Percentiles rank a stretch among this genome's conserved stretches.
phyloP scores from a whole-genome alignment of 1,140 invertebrate species.

The Copidosoma floridanum region DNA sequence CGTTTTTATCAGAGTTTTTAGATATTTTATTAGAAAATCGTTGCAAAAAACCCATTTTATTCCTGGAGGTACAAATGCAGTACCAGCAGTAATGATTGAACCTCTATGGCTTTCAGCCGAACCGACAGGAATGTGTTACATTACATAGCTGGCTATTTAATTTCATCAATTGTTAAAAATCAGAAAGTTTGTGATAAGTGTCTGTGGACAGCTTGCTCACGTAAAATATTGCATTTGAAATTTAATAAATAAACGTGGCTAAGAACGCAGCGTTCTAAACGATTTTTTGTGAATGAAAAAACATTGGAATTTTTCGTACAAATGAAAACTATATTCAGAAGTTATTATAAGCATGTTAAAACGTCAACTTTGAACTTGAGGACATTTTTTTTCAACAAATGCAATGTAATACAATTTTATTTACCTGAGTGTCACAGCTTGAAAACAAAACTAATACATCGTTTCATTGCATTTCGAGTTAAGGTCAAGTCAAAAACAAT shows the following conservation, averaged over 20 bases:
- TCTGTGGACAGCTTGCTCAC: neutral
- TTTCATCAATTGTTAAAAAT: neutral
- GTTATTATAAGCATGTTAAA: too few species aligned
- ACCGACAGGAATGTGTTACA: neutral
- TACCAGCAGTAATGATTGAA: neutral
- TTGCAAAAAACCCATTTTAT: too few species aligned
- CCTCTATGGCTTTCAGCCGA: neutral
- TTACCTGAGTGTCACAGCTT: too few species aligned
- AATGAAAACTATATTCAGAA: neutral
- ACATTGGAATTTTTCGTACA: neutral
- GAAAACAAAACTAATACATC: too few species aligned
- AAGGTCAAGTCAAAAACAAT: too few species aligned
- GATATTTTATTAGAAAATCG: neutral
- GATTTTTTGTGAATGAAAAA: neutral
- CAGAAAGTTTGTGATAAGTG: neutral
- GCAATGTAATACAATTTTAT: too few species aligned
- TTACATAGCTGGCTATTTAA: neutral
- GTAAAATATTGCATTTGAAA: neutral
- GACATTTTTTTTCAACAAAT: too few species aligned
- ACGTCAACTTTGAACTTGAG: too few species aligned
- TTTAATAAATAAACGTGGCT: too few species aligned
- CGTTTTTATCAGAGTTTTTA: slow-evolving; percentile 22
- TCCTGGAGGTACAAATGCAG: neutral
- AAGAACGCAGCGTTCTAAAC: too few species aligned
- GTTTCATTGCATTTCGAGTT: too few species aligned